Percentiles rank a stretch among this genome's conserved stretches.
Evolutionary conservation across 1,140 invertebrate genomes (phyloP).

Genomic region (Meloidogyne floridensis): DNA sequence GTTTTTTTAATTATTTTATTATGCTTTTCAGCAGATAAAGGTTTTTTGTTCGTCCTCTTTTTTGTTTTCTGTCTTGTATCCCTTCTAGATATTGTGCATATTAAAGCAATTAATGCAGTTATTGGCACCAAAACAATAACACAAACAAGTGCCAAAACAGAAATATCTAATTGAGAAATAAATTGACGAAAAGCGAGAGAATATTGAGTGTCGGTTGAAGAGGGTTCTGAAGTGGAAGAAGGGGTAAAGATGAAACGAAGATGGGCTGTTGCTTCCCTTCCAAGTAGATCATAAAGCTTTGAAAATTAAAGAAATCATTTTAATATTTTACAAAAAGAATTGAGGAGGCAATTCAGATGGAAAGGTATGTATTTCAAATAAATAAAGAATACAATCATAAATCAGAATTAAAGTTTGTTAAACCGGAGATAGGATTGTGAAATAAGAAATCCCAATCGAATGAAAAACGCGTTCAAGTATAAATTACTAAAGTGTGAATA

Average conservation of each 20-base stretch:
- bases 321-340: background rate
- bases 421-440: too few relatives aligned
- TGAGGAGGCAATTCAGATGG: too few relatives aligned
- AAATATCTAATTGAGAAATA: conserved; percentile 19
- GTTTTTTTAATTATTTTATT: background rate
- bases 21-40: background rate
- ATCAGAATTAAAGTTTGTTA: too few relatives aligned
- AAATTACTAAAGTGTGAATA: too few relatives aligned
- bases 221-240: background rate
- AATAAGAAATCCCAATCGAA: too few relatives aligned
- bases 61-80: background rate
- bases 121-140: conserved; percentile 22
- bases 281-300: conserved; percentile 34
- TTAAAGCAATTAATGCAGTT: conserved; percentile 20
- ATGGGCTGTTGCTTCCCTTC: conserved; percentile 27
- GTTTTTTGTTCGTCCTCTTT: background rate
- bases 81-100: conserved; percentile 12
- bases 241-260: conserved; percentile 28
- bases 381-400: too few relatives aligned
- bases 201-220: background rate
- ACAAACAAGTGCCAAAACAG: conserved; percentile 14
- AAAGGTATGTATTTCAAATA: too few relatives aligned
- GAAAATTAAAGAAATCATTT: background rate
- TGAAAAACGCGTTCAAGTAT: too few relatives aligned
- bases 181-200: conserved; percentile 11